Percentiles rank a stretch among this genome's conserved stretches.
Evolutionary conservation across 2,797 vertebrate genomes (phyloP).

Genomic region (Oryzias sinensis): DNA sequence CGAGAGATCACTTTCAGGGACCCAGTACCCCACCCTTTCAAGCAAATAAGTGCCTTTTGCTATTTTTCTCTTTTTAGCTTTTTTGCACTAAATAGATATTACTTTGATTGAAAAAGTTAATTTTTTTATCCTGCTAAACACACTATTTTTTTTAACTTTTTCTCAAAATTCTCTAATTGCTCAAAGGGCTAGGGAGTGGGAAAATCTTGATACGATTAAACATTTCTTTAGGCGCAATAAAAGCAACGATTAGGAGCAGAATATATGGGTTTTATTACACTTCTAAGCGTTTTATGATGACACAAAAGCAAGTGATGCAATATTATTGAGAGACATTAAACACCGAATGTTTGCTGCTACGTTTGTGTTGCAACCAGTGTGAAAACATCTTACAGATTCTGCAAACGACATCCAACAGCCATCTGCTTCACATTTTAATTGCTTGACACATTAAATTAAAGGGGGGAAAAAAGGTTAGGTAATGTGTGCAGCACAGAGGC

Average conservation of each 20-base stretch:
- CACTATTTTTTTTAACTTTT: no score
- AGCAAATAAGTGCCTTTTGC: no score
- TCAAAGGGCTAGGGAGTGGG: no score
- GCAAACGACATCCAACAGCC: conserved; percentile 12
- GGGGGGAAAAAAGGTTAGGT: not conserved
- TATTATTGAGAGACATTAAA: no score
- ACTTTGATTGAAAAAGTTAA: no score
- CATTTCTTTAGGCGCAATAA: not conserved
- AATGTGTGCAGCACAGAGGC: not conserved
- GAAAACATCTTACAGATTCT: conserved; percentile 13
- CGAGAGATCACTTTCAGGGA: no score
- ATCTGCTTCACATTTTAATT: conserved; percentile 5
- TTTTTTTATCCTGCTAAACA: no score
- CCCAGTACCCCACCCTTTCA: no score
- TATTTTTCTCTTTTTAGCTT: no score
- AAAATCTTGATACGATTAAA: no score
- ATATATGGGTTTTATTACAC: conserved; percentile 54
- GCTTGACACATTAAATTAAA: conserved; percentile 10
- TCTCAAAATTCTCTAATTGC: no score
- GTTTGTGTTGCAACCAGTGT: conserved; percentile 13
- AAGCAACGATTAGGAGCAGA: conserved; percentile 9
- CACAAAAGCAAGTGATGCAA: conserved; percentile 40
- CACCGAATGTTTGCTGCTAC: not conserved
- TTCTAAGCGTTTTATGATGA: conserved; percentile 36
- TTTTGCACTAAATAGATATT: no score